phyloP scores from a whole-genome alignment of 37 sponge, comb jelly and placozoan species.

The Dysidea cf. avara region DNA sequence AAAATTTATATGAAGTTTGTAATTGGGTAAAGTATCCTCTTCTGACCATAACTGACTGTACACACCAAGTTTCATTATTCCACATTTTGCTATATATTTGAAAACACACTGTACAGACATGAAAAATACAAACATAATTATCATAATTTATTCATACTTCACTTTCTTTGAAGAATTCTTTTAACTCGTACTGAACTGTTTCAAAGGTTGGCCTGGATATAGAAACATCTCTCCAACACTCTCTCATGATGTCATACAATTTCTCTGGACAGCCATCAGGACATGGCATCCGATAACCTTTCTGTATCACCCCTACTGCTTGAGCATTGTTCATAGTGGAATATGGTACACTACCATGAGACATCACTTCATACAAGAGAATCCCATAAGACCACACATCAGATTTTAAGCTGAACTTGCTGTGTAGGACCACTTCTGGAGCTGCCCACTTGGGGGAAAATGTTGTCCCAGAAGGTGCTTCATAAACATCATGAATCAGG shows the following conservation, averaged over 20 bases:
- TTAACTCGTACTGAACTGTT: constrained; percentile 80
- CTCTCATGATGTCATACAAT: constrained; percentile 76
- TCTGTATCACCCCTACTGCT: constrained; percentile 73
- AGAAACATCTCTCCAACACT: constrained; percentile 85
- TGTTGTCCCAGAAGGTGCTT: constrained; percentile 91
- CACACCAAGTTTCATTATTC: too few species aligned
- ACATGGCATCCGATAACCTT: constrained; percentile 84
- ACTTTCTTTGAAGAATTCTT: constrained; percentile 75
- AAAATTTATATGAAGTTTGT: too few species aligned
- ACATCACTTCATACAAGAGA: constrained; percentile 90
- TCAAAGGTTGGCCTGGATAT: constrained; percentile 83
- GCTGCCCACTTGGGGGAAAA: too few species aligned
- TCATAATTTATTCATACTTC: too few species aligned
- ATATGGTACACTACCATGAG: constrained; percentile 95
- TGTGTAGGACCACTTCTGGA: constrained; percentile 96
- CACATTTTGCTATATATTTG: too few species aligned
- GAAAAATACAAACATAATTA: too few species aligned
- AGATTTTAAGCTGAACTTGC: constrained; percentile 91
- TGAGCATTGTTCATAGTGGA: constrained; percentile 96
- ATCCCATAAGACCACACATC: constrained; percentile 96
- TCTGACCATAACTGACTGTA: too few species aligned
- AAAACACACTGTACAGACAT: too few species aligned
- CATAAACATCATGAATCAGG: constrained; percentile 89
- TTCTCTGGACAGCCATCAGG: constrained; percentile 70
- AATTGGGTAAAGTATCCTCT: too few species aligned